Base-by-base conservation (phyloP, 2,888 invertebrate genomes). In the Hemaris fuciformis region DNA sequence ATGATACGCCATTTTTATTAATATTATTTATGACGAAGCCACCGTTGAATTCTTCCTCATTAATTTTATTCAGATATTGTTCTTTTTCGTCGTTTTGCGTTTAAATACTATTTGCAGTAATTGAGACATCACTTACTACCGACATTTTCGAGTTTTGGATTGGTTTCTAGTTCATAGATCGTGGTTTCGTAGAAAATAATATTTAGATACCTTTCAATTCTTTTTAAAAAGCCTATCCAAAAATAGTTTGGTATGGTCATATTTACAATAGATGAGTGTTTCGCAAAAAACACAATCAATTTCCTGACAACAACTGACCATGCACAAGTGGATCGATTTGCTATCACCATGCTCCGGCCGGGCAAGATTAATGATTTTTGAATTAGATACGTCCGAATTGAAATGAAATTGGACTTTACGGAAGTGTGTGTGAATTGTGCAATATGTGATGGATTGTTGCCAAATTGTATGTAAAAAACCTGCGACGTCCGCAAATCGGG, bases 281-380 rank as follows among this genome's bases (percentile, higher is more conserved):
- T 45, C 38, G 62, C 66, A 67, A 70, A 71, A 71, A 71, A 66
- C 18, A 60, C 63, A 87, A 90, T 89, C 88, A 87, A 89, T 91
- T 89, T 92, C 91, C 91, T 91, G 91, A 89, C 89, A 87, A 83
- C 88, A 84, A 91, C 91, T 92, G 91, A 91, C 91, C 91, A 91
- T 85, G 79, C 81, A 87, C 87, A 90, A 89, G 89, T 89, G 86
- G 84, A 71, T 81, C 69, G 66, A 73, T 79, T 68, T 72, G 80
- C 75, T 76, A 79, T 80, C 79, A 71, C 80, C 77, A 79, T 74
- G 76, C 76, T 76, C 72, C 74, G 70, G 75, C 77, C 70, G 71
- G 64, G 70, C 64, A 84, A 91, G 91, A 92, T 91, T 92, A 91
- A 92, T 92, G 92, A 89, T 85, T 85, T 83, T 82, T 79, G 79